Base-by-base conservation (phyloP, 2,797 vertebrate species). In the Sebastes paucispinis region DNA sequence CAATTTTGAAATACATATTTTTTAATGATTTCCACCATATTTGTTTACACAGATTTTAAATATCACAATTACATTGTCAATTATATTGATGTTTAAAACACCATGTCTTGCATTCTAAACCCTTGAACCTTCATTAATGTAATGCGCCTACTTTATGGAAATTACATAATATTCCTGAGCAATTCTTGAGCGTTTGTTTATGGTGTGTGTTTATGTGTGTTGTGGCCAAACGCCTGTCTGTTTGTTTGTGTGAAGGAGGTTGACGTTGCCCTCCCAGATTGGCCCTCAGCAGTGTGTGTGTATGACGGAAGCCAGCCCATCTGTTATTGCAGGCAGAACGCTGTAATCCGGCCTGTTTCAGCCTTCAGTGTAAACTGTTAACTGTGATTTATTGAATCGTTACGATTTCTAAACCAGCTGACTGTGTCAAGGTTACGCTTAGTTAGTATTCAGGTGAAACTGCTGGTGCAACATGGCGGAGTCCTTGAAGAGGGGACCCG, bases 271-370 rank as follows among this genome's bases (percentile, higher is more conserved):
- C 69, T 90, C 74, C 29, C 87, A 82, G 67, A 84, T 81, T 81
- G 85, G 92, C 81, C 89, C 86, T 89, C 86, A 81, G 88, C 83
- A 74, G 73, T 79, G 67, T 77, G 43, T 47, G 6, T 47, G 81
- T 88, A 20, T 83, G 82, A 83, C 73, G 69, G 88, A 90, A 87
- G 91, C 87, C 81, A 81, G 84, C 52, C 93, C 93, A 94, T 93
- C 93, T 94, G 93, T 90, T 89, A 47, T 74, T 88, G 77, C 80
- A 69, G 87, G 83, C 87, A 84, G 64, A 76, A 87, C 85, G 81
- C 90, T 75, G 81, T 90, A 87, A 91, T 90, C 89, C 80, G 32
- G 73, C 78, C 75, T 65, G 63, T 73, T 10, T 83, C 68, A 70
- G 83, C 77, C 75, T 73, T 83, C 47, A 50, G 81, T 52, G 50